Conservation (phyloP, 35 echinoderm and acorn worm genomes). For the Patiria miniata region DNA sequence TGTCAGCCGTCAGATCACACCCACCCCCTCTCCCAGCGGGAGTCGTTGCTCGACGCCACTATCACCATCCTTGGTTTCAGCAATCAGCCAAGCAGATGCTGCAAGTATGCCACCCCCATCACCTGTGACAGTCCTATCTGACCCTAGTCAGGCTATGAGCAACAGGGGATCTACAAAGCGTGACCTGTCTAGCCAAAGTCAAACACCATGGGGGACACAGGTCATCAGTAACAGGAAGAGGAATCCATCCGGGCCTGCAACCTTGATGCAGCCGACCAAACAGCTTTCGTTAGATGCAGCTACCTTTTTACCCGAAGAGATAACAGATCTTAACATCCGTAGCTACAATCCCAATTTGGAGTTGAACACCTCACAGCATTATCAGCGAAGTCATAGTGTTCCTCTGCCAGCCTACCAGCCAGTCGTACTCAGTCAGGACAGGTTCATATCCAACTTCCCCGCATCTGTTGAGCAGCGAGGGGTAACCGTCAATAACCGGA, state of each 20-base stretch:
- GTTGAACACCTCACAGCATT: background rate
- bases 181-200: constrained; percentile 23
- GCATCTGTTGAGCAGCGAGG: constrained; percentile 16
- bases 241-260: constrained; percentile 60
- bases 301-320: background rate
- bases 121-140: constrained; percentile 3
- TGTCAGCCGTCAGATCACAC: constrained; percentile 24
- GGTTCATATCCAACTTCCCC: constrained; percentile 2
- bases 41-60: constrained; percentile 36
- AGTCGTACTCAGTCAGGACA: constrained; percentile 14
- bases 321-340: constrained; percentile 27
- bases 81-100: constrained; percentile 16
- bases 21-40: constrained; percentile 30
- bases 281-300: constrained; percentile 34
- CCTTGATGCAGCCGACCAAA: constrained; percentile 6
- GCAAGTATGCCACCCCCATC: constrained; percentile 42
- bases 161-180: background rate
- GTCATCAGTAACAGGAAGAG: background rate
- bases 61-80: constrained; percentile 1
- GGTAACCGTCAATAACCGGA: constrained; percentile 14
- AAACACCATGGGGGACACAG: constrained; percentile 1
- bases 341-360: constrained; percentile 4
- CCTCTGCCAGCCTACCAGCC: constrained; percentile 60
- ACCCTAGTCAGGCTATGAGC: background rate
- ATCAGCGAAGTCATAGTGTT: constrained; percentile 67